Evolutionary conservation across 2,113 vertebrate genomes (phyloP).

Genomic region (Corydoras sp.): DNA sequence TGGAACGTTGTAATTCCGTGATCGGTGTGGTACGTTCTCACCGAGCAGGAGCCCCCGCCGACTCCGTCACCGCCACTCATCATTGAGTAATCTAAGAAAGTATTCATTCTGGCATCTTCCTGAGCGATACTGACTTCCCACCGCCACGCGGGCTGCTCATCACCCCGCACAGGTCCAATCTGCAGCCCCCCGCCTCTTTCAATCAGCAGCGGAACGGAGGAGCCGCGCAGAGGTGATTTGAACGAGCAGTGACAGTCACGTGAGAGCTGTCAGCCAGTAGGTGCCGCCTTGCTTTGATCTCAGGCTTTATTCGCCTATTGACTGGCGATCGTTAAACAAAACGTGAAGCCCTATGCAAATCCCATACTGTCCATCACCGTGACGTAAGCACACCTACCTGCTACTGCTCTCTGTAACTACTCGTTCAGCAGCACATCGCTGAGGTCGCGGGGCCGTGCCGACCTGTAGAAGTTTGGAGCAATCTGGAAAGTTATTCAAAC

Average conservation of each 20-base stretch:
- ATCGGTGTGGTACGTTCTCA: slow-evolving; percentile 82
- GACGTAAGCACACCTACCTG: slow-evolving; percentile 68
- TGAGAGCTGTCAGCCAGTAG: slow-evolving; percentile 82
- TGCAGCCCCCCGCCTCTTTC: slow-evolving; percentile 81
- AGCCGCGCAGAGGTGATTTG: slow-evolving; percentile 77
- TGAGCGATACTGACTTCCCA: slow-evolving; percentile 47
- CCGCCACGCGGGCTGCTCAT: slow-evolving; percentile 62
- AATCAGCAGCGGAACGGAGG: slow-evolving; percentile 46
- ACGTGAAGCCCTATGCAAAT: slow-evolving; percentile 80
- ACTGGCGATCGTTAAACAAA: slow-evolving; percentile 80
- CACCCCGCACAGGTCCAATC: slow-evolving; percentile 77
- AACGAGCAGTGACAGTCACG: slow-evolving; percentile 82
- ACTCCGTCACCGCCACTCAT: slow-evolving; percentile 73
- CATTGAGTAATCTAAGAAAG: slow-evolving; percentile 90
- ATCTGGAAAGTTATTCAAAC: too few relatives aligned
- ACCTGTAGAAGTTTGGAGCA: too few relatives aligned
- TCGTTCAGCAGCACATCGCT: too few relatives aligned
- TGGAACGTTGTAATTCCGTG: slow-evolving; percentile 95
- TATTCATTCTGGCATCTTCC: slow-evolving; percentile 88
- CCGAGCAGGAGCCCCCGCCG: slow-evolving; percentile 78
- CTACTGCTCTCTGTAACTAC: slow-evolving; percentile 53
- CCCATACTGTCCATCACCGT: slow-evolving; percentile 80
- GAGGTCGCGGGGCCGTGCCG: too few relatives aligned
- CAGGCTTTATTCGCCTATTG: slow-evolving; percentile 77
- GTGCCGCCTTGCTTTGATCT: slow-evolving; percentile 56